phyloP scores from a whole-genome alignment of 2,113 vertebrate genomes.

The Chitala chitala region DNA sequence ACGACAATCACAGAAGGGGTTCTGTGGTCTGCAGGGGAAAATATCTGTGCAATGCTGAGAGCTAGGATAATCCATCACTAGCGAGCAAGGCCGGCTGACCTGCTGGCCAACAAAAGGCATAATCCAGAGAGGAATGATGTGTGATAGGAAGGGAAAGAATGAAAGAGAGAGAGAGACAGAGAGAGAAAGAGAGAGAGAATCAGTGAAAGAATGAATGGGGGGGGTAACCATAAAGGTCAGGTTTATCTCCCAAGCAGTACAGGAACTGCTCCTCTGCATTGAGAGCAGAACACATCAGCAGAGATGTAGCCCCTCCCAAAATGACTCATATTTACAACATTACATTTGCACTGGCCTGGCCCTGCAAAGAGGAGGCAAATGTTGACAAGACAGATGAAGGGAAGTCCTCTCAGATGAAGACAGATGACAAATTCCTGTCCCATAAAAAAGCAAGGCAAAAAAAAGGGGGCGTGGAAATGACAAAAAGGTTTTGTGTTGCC shows the following conservation, averaged over 20 bases:
- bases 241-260: conserved; percentile 35
- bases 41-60: background rate
- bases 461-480: background rate
- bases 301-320: conserved; percentile 21
- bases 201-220: background rate
- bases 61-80: background rate
- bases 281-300: conserved; percentile 38
- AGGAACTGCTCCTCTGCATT: conserved; percentile 33
- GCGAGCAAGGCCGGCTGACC: conserved; percentile 3
- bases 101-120: background rate
- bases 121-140: conserved; percentile 28
- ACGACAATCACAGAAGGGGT: background rate
- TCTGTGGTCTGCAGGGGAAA: background rate
- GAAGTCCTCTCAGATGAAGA: background rate
- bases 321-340: conserved; percentile 30
- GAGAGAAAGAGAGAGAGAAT: conserved; percentile 9
- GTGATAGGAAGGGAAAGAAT: conserved; percentile 28
- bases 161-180: conserved; percentile 28
- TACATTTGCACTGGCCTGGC: conserved; percentile 15
- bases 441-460: background rate
- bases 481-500: background rate
- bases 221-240: conserved; percentile 33
- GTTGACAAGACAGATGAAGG: conserved; percentile 19
- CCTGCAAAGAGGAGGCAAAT: background rate
- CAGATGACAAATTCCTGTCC: background rate